Evolutionary conservation across 2,888 invertebrate genomes (phyloP).

Genomic region (Camponotus fellah): DNA sequence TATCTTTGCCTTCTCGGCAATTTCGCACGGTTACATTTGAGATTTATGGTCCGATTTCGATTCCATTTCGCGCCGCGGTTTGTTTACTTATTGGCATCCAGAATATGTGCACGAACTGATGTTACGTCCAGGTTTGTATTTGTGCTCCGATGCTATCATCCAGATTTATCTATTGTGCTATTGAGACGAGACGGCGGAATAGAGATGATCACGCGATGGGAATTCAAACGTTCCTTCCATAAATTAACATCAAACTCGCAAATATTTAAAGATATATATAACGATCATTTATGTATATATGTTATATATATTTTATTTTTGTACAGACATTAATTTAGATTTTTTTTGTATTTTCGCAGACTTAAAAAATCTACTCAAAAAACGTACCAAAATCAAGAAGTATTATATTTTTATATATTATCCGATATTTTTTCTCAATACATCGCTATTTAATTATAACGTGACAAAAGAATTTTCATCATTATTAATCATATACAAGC

Average conservation of each 20-base stretch:
- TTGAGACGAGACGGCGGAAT: conserved; percentile 35
- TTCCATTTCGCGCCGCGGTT: conserved; percentile 77
- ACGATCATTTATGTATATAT: background rate
- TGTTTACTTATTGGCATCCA: conserved; percentile 77
- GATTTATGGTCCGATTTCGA: conserved; percentile 80
- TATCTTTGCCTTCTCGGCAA: conserved; percentile 71
- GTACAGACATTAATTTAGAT: background rate
- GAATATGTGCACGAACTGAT: conserved; percentile 56
- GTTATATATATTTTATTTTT: background rate
- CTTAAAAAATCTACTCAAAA: background rate
- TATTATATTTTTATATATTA: background rate
- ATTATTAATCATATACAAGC: background rate
- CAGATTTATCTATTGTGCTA: conserved; percentile 58
- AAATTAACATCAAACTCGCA: background rate
- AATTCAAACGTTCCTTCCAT: conserved; percentile 14
- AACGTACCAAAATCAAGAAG: background rate
- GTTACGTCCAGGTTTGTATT: conserved; percentile 49
- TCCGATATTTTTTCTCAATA: background rate
- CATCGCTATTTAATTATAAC: background rate
- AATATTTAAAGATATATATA: background rate
- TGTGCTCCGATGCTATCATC: conserved; percentile 44
- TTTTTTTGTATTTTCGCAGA: background rate
- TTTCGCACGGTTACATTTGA: conserved; percentile 73
- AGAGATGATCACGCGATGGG: conserved; percentile 38
- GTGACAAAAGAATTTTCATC: conserved; percentile 1